A percentile compares a stretch with the other conserved stretches of the same genome.
These are phyloP conservation scores for Hymenopus coronatus DNA, from an alignment of 2,888 invertebrate species.

Conservation along the genomic window DNA sequence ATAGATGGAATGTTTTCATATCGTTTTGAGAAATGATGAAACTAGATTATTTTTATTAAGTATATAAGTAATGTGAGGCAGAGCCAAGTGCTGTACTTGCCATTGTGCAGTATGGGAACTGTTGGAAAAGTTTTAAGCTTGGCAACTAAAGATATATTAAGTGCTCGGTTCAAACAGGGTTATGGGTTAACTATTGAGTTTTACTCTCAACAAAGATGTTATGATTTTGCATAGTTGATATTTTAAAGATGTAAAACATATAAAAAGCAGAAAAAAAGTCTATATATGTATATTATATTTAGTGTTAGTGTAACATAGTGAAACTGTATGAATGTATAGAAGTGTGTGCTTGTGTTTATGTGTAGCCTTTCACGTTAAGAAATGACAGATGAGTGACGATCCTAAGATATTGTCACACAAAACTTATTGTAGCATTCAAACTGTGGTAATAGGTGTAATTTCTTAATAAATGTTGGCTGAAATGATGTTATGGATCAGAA, in stretches of 20 bases:
- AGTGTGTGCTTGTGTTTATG: conserved; percentile 4
- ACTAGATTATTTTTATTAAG: background rate
- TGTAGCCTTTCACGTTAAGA: background rate
- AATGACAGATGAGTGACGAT: background rate
- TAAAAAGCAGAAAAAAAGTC: background rate
- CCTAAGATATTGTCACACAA: background rate
- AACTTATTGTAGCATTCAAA: background rate
- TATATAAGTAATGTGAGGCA: background rate
- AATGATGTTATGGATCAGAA: background rate
- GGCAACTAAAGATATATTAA: background rate
- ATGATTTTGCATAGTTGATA: conserved; percentile 12
- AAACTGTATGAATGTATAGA: conserved; percentile 6
- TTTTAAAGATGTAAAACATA: conserved; percentile 2
- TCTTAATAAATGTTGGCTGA: background rate
- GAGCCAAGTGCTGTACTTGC: background rate
- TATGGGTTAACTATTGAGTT: conserved; percentile 16
- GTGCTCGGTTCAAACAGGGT: conserved; percentile 18
- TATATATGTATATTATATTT: background rate
- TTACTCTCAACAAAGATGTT: conserved; percentile 13
- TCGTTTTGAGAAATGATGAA: background rate
- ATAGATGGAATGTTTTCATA: background rate
- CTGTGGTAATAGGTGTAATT: conserved; percentile 2
- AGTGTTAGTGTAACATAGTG: conserved; percentile 9
- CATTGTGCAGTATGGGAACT: background rate
- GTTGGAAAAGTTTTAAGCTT: background rate